phyloP scores from a whole-genome alignment of 2,797 vertebrate species.

The Heliangelus exortis region DNA sequence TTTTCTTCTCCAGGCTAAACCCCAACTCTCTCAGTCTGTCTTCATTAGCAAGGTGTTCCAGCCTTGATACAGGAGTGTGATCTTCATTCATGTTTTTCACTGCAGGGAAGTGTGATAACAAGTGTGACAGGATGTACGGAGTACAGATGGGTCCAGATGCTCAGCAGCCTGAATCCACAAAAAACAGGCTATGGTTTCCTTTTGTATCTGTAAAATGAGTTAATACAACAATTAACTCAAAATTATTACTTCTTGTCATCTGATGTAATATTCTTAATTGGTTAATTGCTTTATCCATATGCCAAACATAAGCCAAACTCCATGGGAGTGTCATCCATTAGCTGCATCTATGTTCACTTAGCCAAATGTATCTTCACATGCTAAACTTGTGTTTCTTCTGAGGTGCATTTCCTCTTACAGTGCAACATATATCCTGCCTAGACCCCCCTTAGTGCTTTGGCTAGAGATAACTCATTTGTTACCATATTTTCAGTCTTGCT shows the following conservation, averaged over 20 bases:
- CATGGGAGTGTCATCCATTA: background rate
- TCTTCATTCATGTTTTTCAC: background rate
- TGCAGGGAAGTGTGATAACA: background rate
- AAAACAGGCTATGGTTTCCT: background rate
- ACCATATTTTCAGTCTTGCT: background rate
- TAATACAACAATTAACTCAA: background rate
- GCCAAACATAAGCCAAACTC: background rate
- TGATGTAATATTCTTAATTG: background rate
- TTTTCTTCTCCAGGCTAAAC: too few species aligned
- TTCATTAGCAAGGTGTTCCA: too few species aligned
- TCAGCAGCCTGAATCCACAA: background rate
- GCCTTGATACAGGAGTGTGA: background rate
- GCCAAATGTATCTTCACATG: background rate
- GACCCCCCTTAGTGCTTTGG: background rate
- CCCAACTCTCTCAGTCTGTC: too few species aligned
- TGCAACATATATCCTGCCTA: background rate
- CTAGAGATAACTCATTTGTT: background rate
- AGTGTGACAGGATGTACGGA: background rate
- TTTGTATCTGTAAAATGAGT: background rate
- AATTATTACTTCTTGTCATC: background rate
- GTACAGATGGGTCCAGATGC: background rate
- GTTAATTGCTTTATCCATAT: background rate
- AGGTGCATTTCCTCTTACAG: background rate
- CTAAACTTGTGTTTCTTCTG: background rate
- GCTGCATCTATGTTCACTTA: background rate